Base-by-base conservation (phyloP, 2,888 invertebrate genomes). In the Epinotia ramella region DNA sequence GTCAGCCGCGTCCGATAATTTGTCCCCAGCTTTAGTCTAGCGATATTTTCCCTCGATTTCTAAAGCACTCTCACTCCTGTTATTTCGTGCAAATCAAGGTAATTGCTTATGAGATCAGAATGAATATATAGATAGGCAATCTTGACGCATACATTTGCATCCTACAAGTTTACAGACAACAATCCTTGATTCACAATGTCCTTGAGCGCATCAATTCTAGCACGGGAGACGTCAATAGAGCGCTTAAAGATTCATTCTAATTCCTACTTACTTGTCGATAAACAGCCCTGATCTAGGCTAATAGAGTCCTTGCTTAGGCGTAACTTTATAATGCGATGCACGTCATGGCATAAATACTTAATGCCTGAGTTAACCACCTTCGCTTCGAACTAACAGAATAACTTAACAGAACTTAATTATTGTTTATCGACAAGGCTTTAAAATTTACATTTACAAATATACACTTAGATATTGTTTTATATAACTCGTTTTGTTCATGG, bases 221-320 rank as follows among this genome's bases (percentile, higher is more conserved):
- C 28, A 33, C 6, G 0, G 33, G 6, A 33, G 33, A 6, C 33
- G 33, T 33, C 33, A 33, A 6, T 33, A 33, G 33, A 33, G 33
- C 6, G 1, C 33, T 33, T 7, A 7, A 33, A 33, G 33, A 6
- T 33, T n/a, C 2, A 49, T 49, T 49, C 12, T 49, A 49, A 49
- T 53, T 53, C 53, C 53, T 53, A 53, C 53, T 13, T 53, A 53
- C n/a, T 13, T 53, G n/a, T 40, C 7, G 24, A 44, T 59, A 33
- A 7, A 56, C 28, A 18, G 56, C 28, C 46, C n/a, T 64, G 77
- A 77, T 76, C 62, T 71, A 81, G 80, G 71, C 71, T 67, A 79
- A 70, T 72, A 75, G 70, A 66, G 77, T 71, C 71, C 72, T 69
- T 68, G 40, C 53, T 59, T 11, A 64, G 62, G 53, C 57, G 28